Evolutionary conservation across 2,113 vertebrate genomes (phyloP).

Genomic region (Microcebus lehilahytsara): DNA sequence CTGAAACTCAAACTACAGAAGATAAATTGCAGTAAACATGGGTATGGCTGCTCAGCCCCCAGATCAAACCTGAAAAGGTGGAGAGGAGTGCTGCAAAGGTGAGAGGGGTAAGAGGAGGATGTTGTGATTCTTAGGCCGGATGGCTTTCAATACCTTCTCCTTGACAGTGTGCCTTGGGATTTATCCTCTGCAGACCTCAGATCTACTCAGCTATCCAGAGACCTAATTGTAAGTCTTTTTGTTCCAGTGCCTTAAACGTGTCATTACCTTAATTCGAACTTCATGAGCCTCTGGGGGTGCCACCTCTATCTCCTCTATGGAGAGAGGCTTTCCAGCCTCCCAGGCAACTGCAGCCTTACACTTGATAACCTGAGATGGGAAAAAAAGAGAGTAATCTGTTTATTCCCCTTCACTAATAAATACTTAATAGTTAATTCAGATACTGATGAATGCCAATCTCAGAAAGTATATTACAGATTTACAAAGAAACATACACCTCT

Average conservation of each 20-base stretch:
- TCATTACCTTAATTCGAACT: slow-evolving; percentile 90
- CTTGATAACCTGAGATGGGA: slow-evolving; percentile 81
- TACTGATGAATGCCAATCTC: background rate
- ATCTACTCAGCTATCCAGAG: background rate
- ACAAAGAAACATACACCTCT: background rate
- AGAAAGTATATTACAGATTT: background rate
- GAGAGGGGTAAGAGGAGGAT: background rate
- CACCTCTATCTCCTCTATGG: slow-evolving; percentile 87
- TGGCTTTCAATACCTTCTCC: background rate
- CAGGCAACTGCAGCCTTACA: slow-evolving; percentile 89
- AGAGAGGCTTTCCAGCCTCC: slow-evolving; percentile 87
- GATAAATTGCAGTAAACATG: background rate
- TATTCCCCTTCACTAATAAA: background rate
- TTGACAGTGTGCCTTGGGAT: background rate
- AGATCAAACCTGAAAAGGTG: background rate
- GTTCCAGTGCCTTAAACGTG: background rate
- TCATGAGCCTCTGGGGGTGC: slow-evolving; percentile 88
- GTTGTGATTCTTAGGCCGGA: background rate
- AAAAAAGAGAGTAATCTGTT: background rate
- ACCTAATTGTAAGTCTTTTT: background rate
- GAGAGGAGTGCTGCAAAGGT: background rate
- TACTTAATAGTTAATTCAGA: background rate
- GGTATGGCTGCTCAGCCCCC: background rate
- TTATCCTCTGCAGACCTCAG: slow-evolving; percentile 16
- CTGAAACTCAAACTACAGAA: background rate